phyloP scores from a whole-genome alignment of 2,797 vertebrate species.

The Gila robusta region DNA sequence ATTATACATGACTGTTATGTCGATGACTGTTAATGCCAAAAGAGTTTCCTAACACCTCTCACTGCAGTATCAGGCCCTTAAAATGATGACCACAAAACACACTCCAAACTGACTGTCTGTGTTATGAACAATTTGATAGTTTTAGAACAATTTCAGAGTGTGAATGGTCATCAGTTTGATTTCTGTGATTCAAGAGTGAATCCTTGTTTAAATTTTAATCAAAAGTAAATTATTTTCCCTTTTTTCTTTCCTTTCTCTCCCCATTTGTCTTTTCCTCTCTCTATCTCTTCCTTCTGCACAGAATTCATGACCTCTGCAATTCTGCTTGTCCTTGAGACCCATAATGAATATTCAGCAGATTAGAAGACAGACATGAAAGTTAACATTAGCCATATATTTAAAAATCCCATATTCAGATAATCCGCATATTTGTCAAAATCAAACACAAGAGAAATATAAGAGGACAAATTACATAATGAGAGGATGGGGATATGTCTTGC shows the following conservation, averaged over 20 bases:
- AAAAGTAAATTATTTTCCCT: conserved; percentile 31
- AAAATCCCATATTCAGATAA: conserved; percentile 81
- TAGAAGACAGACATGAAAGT: conserved; percentile 84
- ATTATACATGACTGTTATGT: neutral
- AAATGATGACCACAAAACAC: conserved; percentile 47
- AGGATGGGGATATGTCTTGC: conserved; percentile 76
- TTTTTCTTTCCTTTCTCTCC: conserved; percentile 11
- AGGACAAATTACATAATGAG: conserved; percentile 80
- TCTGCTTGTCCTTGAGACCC: conserved; percentile 81
- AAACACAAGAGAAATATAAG: conserved; percentile 83
- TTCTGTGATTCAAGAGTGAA: conserved; percentile 71
- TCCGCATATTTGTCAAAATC: conserved; percentile 87
- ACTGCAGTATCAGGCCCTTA: conserved; percentile 25
- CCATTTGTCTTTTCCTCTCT: conserved; percentile 68
- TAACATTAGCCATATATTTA: conserved; percentile 86
- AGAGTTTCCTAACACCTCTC: conserved; percentile 23
- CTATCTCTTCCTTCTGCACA: conserved; percentile 58
- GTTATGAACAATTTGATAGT: conserved; percentile 61
- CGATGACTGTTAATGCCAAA: conserved; percentile 3
- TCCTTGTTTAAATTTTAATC: conserved; percentile 37
- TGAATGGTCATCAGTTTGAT: conserved; percentile 73
- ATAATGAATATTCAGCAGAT: conserved; percentile 86
- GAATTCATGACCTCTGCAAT: conserved; percentile 82
- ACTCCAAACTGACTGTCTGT: conserved; percentile 44
- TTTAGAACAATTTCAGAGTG: conserved; percentile 68